phyloP scores from a whole-genome alignment of 92 coral and sea anemone genomes.

The Phenganax subtilis region DNA sequence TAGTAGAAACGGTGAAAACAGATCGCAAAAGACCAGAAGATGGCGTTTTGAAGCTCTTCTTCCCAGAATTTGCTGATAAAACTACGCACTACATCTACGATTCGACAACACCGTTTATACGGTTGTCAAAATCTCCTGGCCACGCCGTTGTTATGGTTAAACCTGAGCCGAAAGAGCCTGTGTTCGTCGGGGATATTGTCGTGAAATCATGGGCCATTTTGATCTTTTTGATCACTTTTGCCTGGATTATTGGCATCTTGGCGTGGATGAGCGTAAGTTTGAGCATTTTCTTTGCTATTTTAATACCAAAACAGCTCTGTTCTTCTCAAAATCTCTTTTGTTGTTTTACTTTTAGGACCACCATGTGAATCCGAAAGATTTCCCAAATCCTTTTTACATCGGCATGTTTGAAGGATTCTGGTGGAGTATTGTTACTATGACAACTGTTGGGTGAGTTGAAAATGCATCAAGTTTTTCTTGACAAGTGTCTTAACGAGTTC shows the following conservation, averaged over 20 bases:
- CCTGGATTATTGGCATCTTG: slow-evolving; percentile 21
- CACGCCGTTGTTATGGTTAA: slow-evolving; percentile 13
- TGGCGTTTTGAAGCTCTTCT: slow-evolving; percentile 14
- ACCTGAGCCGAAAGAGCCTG: slow-evolving; percentile 1
- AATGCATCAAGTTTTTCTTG: neutral
- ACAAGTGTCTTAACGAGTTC: neutral
- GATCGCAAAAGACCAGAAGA: neutral
- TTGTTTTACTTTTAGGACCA: slow-evolving; percentile 16
- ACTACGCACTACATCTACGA: neutral
- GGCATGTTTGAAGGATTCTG: slow-evolving; percentile 33
- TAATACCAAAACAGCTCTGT: neutral
- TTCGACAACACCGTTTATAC: slow-evolving; percentile 10
- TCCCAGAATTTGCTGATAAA: slow-evolving; percentile 18
- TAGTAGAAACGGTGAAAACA: neutral
- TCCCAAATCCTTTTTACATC: slow-evolving; percentile 26
- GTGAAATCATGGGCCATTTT: slow-evolving; percentile 30
- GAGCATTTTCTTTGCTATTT: neutral
- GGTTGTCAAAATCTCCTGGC: slow-evolving; percentile 10
- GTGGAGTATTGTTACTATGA: slow-evolving; percentile 35
- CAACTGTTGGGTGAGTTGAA: slow-evolving; percentile 25
- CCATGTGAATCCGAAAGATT: slow-evolving; percentile 13
- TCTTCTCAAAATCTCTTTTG: neutral
- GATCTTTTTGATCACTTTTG: slow-evolving; percentile 20
- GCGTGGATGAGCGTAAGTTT: slow-evolving; percentile 30
- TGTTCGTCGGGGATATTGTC: slow-evolving; percentile 17